phyloP scores from a whole-genome alignment of 2,113 vertebrate species.

The Bagarius yarrelli region DNA sequence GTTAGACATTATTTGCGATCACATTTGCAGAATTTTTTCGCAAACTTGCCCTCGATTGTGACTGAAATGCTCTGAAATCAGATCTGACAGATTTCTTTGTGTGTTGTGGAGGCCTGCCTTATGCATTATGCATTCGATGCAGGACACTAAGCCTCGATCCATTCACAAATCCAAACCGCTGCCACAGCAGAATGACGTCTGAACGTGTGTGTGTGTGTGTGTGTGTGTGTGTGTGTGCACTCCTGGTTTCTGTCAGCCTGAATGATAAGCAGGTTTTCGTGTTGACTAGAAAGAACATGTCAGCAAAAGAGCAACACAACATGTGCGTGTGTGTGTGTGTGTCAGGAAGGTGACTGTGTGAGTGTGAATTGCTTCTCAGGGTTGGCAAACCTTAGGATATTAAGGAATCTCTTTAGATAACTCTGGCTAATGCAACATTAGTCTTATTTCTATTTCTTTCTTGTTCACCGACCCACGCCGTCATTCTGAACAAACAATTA shows the following conservation, averaged over 20 bases:
- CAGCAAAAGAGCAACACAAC: conserved; percentile 31
- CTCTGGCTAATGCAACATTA: conserved; percentile 18
- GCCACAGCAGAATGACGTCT: conserved; percentile 50
- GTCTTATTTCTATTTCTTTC: neutral
- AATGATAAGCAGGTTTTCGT: conserved; percentile 26
- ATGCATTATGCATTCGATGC: conserved; percentile 65
- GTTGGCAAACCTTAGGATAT: conserved; percentile 49
- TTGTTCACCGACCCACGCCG: neutral
- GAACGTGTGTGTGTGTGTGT: conserved; percentile 41
- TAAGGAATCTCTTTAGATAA: conserved; percentile 46
- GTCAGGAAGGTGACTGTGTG: conserved; percentile 21
- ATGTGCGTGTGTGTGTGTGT: conserved; percentile 30
- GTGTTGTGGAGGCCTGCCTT: conserved; percentile 41
- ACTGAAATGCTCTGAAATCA: conserved; percentile 30
- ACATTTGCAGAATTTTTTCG: conserved; percentile 21
- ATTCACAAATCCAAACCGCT: conserved; percentile 67
- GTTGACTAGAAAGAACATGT: conserved; percentile 47
- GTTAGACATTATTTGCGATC: neutral
- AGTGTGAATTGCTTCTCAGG: conserved; percentile 45
- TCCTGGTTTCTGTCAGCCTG: conserved; percentile 37
- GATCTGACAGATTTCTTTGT: conserved; percentile 8
- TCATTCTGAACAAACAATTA: neutral
- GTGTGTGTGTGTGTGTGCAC: conserved; percentile 29
- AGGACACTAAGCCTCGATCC: conserved; percentile 53
- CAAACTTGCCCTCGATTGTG: conserved; percentile 12